Evolutionary conservation across 2,113 vertebrate genomes (phyloP), one percentile per base, ranked within the genome.

Genomic region (Corythaeola cristata): DNA sequence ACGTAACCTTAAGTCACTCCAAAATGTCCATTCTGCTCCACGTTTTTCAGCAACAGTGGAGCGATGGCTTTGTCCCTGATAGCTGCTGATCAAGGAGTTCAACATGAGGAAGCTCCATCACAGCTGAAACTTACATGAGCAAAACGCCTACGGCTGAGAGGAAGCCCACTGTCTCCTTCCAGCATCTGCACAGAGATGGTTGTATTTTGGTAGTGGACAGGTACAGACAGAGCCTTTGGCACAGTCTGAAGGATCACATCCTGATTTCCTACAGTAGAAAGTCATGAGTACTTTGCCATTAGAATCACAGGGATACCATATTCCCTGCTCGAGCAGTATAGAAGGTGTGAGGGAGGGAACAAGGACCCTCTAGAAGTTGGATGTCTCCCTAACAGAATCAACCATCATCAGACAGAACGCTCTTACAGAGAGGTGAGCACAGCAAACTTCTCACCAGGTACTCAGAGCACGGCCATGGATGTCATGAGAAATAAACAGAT

Each of bases 61-160:
- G 47, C 3, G 0, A 37, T 16, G 21, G 14, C 62, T 76, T 19
- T 63, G 15, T 15, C 47, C 22, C 1, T 3, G 0, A 17, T 0
- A 72, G 35, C n/a, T 79, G 79, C 56, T 82, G 41, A n/a, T 33
- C 10, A 47, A 7, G 17, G 27, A 58, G 64, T 16, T 35, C 11
- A 23, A 32, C 6, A 3, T 9, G 21, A 26, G 45, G 0, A 0
- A 63, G 22, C 14, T 72, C 50, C 69, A 59, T 4, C 53, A 59
- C 19, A 67, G 39, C 49, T 62, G 53, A 35, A 35, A 21, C 2
- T 35, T n/a, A 56, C 45, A 23, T 6, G 26, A 20, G 30, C 32
- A 67, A 44, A 44, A 44, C 3, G 15, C 58, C 53, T 35, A 14
- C 20, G 12, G 26, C 1, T 11, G 28, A 50, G 47, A 55, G 28